A percentile compares a stretch with the other conserved stretches of the same genome.
These are phyloP conservation scores for Oegoconia quadripuncta DNA, from an alignment of 2,888 invertebrate genomes.

Conservation along the genomic window DNA sequence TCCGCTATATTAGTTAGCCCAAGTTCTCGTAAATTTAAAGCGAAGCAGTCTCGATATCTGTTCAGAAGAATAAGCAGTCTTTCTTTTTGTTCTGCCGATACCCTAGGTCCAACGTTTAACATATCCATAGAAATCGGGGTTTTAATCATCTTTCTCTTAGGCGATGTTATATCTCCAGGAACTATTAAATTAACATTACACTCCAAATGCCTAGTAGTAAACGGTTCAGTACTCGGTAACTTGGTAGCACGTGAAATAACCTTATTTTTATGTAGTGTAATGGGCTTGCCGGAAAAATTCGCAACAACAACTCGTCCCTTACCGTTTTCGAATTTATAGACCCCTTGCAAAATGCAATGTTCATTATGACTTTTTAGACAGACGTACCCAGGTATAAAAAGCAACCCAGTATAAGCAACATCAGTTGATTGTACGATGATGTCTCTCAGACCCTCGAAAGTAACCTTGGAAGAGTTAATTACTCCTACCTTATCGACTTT, in stretches of 20 bases:
- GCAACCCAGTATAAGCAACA: background rate
- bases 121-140: background rate
- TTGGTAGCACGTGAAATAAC: constrained; percentile 1
- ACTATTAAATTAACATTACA: no score
- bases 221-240: no score
- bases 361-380: background rate
- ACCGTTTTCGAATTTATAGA: constrained; percentile 3
- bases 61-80: background rate
- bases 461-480: background rate
- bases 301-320: constrained; percentile 1
- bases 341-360: constrained; percentile 5
- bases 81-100: background rate
- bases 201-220: no score
- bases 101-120: constrained; percentile 1
- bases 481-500: background rate
- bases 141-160: constrained; percentile 1
- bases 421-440: background rate
- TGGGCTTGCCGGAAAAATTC: background rate
- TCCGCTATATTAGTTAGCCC: background rate
- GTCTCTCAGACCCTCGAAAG: background rate
- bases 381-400: background rate
- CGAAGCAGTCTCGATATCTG: constrained; percentile 1
- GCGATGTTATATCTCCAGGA: no score
- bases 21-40: background rate
- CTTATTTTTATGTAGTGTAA: background rate